Base-by-base conservation (phyloP, 2,888 invertebrate genomes). In the Rotaria magnacalcarata region DNA sequence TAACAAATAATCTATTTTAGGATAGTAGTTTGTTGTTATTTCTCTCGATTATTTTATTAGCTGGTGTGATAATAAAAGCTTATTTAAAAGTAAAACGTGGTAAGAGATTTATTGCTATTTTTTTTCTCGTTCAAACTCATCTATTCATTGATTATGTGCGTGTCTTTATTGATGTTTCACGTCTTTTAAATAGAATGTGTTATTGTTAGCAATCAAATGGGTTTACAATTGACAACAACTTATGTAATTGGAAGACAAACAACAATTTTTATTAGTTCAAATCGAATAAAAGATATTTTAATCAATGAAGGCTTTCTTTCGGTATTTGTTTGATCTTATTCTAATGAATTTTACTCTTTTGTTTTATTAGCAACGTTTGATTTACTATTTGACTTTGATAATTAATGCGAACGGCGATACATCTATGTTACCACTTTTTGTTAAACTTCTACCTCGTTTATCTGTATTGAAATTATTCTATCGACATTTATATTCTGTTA, bases 241-340 rank as follows among this genome's bases (percentile, higher is more conserved):
- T 80, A 80, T 80, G 43, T 80, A 10, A 80, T 80, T n/a, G 80
- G 80, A n/a, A 16, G 80, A 47, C 80, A 80, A 80, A 80, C 47
- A 47, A 80, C 80, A 80, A 24, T n/a, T 14, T 80, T 47, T 80
- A 47, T 80, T 16, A 80, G 80, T 80, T 47, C 43, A 10, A 47
- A 80, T 80, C 80, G 80, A 80, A 47, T 80, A 14, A 80, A 80
- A 80, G 80, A 80, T 80, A 47, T 80, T 16, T 47, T 80, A n/a
- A 80, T 80, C 1, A 80, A 80, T n/a, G 80, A 80, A 80, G 80
- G 80, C 24, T 80, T 80, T 80, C 24, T 80, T 80, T 43, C 80
- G 1, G 80, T 80, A 80, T 47, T 47, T 80, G 14, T 21, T 27
- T 27, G 52, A 52, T 67, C 4, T 34, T 27, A 4, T 27, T 24